Evolutionary conservation across 1,140 invertebrate genomes (phyloP).

Genomic region (Meloidogyne floridensis): DNA sequence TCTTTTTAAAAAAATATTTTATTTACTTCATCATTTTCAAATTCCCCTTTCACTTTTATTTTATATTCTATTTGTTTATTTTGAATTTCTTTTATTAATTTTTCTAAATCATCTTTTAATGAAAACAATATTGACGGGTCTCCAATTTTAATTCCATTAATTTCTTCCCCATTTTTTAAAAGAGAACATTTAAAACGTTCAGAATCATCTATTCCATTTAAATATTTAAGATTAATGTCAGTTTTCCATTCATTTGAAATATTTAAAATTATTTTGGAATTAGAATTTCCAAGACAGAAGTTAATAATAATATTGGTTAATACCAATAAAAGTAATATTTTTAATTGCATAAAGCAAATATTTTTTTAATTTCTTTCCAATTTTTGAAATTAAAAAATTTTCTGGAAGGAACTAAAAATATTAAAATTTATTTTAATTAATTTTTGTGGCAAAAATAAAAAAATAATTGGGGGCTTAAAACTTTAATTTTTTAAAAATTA

Average conservation of each 20-base stretch:
- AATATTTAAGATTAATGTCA: neutral
- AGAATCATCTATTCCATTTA: neutral
- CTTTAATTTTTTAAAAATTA: no score
- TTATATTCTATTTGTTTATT: conserved; percentile 1
- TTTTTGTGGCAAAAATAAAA: no score
- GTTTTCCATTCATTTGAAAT: neutral
- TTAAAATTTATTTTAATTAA: neutral
- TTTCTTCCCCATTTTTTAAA: neutral
- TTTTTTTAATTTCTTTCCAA: neutral
- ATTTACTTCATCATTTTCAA: neutral
- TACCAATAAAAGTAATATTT: neutral
- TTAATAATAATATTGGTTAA: neutral
- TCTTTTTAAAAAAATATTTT: no score
- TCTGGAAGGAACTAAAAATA: neutral
- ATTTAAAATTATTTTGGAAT: neutral
- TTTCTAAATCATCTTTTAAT: neutral
- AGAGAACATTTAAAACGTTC: conserved; percentile 1
- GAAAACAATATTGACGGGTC: neutral
- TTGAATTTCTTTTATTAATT: neutral
- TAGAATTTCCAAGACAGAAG: neutral
- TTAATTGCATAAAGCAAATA: neutral
- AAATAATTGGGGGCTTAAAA: no score
- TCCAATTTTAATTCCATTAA: neutral
- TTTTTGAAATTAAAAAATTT: neutral
- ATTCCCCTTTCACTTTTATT: neutral